Evolutionary conservation across 2,888 invertebrate genomes (phyloP).

Genomic region (Cenopis cana): DNA sequence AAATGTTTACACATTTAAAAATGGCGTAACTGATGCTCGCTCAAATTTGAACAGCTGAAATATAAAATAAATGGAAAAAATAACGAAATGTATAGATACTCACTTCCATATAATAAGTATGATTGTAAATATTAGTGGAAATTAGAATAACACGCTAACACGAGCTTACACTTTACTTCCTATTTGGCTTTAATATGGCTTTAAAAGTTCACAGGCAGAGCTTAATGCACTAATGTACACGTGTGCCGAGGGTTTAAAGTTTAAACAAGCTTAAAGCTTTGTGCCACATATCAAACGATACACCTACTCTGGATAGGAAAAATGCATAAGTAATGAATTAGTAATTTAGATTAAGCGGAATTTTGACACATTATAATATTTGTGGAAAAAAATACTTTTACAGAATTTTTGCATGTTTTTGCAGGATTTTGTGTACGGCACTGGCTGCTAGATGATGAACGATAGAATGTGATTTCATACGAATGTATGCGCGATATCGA

Average conservation of each 20-base stretch:
- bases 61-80: too few species aligned
- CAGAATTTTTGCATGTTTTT: too few species aligned
- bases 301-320: background rate
- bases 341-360: background rate
- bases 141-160: background rate
- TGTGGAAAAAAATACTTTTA: too few species aligned
- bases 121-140: background rate
- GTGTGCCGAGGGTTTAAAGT: constrained; percentile 8
- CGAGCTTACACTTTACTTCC: constrained; percentile 4
- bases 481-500: too few species aligned
- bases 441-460: too few species aligned
- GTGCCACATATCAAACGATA: background rate
- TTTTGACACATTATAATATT: too few species aligned
- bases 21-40: too few species aligned
- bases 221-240: constrained; percentile 18
- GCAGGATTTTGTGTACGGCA: too few species aligned
- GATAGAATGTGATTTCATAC: too few species aligned
- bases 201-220: constrained; percentile 10
- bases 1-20: too few species aligned
- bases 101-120: background rate
- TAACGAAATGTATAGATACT: too few species aligned
- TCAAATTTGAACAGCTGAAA: too few species aligned
- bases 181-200: constrained; percentile 7
- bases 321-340: background rate
- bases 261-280: constrained; percentile 1